Conservation (phyloP, 2,888 invertebrate genomes). For the Opisthograptis luteolata region DNA sequence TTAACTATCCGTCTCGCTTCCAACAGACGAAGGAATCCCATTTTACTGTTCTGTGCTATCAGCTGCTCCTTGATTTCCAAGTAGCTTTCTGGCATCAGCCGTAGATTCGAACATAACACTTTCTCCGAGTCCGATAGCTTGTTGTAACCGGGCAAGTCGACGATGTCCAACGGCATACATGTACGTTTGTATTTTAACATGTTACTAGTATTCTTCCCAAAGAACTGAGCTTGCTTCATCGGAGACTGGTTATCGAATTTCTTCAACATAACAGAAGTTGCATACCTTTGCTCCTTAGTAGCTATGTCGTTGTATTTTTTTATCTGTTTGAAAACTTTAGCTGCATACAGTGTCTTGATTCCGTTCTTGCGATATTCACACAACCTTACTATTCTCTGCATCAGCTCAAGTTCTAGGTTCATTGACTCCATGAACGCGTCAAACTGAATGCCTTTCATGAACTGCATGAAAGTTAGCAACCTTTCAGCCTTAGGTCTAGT, state of each 20-base stretch:
- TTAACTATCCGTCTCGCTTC: slow-evolving; percentile 93
- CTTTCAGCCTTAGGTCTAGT: slow-evolving; percentile 83
- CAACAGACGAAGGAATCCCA: slow-evolving; percentile 89
- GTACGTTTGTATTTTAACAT: slow-evolving; percentile 63
- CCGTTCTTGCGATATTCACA: slow-evolving; percentile 89
- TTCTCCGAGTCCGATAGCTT: slow-evolving; percentile 88
- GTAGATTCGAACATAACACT: slow-evolving; percentile 89
- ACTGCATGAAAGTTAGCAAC: slow-evolving; percentile 90
- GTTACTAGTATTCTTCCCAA: slow-evolving; percentile 45
- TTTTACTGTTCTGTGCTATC: slow-evolving; percentile 90
- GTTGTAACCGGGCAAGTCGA: slow-evolving; percentile 91
- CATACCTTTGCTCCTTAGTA: slow-evolving; percentile 74
- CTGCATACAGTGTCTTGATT: slow-evolving; percentile 86
- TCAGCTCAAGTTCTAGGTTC: slow-evolving; percentile 88
- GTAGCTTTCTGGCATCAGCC: slow-evolving; percentile 91
- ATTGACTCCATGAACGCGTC: slow-evolving; percentile 91
- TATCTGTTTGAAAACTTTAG: slow-evolving; percentile 86
- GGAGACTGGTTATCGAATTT: slow-evolving; percentile 68
- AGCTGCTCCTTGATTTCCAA: slow-evolving; percentile 90
- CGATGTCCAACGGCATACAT: slow-evolving; percentile 83
- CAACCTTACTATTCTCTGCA: slow-evolving; percentile 85
- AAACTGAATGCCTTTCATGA: slow-evolving; percentile 88
- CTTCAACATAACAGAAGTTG: slow-evolving; percentile 61
- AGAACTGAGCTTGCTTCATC: slow-evolving; percentile 49
- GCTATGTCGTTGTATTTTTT: slow-evolving; percentile 84